Evolutionary conservation across 1,140 invertebrate genomes (phyloP), one percentile per base, ranked within the genome.

Genomic region (Mycetomoellerius zeteki): DNA sequence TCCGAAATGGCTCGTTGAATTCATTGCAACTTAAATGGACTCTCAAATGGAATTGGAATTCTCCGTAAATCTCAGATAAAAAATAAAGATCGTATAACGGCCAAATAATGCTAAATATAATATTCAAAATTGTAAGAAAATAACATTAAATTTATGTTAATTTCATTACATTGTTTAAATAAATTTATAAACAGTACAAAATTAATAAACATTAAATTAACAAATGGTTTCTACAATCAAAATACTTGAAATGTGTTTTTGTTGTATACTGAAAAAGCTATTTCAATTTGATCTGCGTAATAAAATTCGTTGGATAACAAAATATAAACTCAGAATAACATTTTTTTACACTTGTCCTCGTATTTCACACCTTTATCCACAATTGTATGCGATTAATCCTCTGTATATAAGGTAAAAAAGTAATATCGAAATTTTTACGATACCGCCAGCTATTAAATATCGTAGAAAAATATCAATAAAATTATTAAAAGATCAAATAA

Each of bases 1-100:
- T 89, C 47, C 84, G 56, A 56, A 82, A 77, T 50, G 33, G 54
- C 62, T 85, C 75, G 64, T 43, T 27, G 87, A 81, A 67, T 52
- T 56, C 67, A 64, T 85, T 65, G 30, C 84, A 16, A 78, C 62
- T 85, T 47, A 58, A 85, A 85, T 85, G 58, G 47, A 85, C 33
- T 80, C 58, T 64, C 80, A 84, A 75, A 62, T 84, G 37, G 54
- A 60, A 75, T 75, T 60, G 69, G 6, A 58, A 37, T 62, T 50
- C 21, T n/a, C 27, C 14, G 37, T 12, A 54, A 75, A 75, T 84
- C 37, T 73, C 69, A 24, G 47, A 33, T 50, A 52, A 84, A 50
- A 43, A 50, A 33, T 75, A 27, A 43, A 73, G 24, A 84, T 75
- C 19, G 14, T 33, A 16, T 33, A 62, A 52, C 27, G 14, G 19